Percentiles rank a stretch among this genome's conserved stretches.
phyloP scores from a whole-genome alignment of 2,888 invertebrate genomes.

The Diachrysia chrysitis region DNA sequence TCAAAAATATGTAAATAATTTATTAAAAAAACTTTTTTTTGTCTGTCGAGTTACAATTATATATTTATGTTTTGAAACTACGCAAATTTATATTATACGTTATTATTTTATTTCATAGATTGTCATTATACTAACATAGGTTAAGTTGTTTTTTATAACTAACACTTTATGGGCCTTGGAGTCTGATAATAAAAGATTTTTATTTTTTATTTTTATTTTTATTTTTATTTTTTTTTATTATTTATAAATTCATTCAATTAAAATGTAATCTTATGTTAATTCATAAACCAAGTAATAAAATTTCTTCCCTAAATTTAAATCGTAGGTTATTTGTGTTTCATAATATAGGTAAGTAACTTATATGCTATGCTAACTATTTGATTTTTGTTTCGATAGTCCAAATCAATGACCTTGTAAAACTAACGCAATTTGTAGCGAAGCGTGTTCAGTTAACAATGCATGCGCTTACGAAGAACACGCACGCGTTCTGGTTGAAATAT shows the following conservation, averaged over 20 bases:
- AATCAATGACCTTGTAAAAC: slow-evolving; percentile 10
- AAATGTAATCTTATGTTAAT: neutral
- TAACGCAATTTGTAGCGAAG: slow-evolving; percentile 7
- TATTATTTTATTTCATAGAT: no score
- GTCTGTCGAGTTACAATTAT: neutral
- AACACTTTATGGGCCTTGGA: no score
- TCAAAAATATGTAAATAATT: no score
- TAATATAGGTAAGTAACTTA: neutral
- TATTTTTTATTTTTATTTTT: no score
- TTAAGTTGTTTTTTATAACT: no score
- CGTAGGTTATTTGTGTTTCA: slow-evolving; percentile 1
- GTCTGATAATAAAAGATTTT: no score
- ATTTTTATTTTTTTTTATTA: no score
- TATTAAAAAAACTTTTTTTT: neutral
- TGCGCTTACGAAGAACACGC: slow-evolving; percentile 2
- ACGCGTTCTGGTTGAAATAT: neutral
- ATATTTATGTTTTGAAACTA: neutral
- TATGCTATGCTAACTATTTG: neutral
- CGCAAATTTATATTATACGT: neutral
- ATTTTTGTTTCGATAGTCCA: slow-evolving; percentile 5
- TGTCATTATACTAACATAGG: no score
- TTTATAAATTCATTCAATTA: no score
- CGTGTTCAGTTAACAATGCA: slow-evolving; percentile 6
- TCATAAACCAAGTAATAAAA: neutral
- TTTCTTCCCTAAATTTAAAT: neutral